A percentile compares a stretch with the other conserved stretches of the same genome.
Evolutionary conservation across 2,113 vertebrate genomes (phyloP).

Genomic region (Poeciliopsis turrubarensis): DNA sequence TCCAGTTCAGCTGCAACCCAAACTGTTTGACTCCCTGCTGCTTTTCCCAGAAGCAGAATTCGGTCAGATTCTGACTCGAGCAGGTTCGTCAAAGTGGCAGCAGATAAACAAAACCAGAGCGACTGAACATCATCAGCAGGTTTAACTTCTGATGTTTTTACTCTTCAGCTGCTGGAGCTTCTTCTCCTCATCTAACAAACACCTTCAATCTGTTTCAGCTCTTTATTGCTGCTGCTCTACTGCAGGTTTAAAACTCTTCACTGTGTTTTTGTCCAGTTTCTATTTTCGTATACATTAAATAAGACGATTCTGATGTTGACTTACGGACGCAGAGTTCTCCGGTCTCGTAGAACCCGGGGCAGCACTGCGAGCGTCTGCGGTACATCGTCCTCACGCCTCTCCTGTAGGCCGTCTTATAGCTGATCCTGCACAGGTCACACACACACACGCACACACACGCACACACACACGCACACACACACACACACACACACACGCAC

Average conservation of each 20-base stretch:
- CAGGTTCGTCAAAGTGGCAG: slow-evolving; percentile 19
- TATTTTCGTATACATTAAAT: no score
- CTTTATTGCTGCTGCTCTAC: neutral
- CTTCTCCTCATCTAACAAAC: neutral
- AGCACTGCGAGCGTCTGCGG: slow-evolving; percentile 90
- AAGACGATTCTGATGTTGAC: slow-evolving; percentile 42
- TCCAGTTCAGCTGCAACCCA: neutral
- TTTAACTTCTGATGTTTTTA: neutral
- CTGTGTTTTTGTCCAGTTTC: no score
- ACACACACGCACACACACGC: slow-evolving; percentile 4
- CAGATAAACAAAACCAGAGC: neutral
- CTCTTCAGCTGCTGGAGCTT: neutral
- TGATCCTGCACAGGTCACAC: slow-evolving; percentile 62
- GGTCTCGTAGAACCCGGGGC: slow-evolving; percentile 90
- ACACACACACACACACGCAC: no score
- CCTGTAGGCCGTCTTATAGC: slow-evolving; percentile 91
- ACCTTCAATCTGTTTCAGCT: neutral
- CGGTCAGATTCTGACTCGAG: slow-evolving; percentile 5
- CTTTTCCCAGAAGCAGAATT: neutral
- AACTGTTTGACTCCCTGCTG: neutral
- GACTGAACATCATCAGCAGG: neutral
- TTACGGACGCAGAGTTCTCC: slow-evolving; percentile 92
- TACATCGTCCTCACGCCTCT: slow-evolving; percentile 95
- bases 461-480: no score
- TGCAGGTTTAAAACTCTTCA: no score